Conservation (phyloP, 1,140 invertebrate genomes). For the Odontomachus brunneus region DNA sequence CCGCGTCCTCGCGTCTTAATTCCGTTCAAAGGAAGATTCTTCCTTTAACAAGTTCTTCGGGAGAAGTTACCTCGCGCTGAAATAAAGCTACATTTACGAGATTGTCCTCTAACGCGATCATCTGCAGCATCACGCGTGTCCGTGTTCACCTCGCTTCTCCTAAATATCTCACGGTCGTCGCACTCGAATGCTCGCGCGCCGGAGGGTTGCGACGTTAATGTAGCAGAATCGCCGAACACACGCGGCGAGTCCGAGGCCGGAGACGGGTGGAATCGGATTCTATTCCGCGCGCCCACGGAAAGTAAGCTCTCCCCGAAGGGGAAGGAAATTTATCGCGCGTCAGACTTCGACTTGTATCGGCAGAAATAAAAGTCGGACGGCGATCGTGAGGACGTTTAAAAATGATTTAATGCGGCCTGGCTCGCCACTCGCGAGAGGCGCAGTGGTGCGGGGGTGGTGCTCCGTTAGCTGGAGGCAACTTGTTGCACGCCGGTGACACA, state of each 20-base stretch:
- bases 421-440: slow-evolving; percentile 53
- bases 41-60: too few species aligned
- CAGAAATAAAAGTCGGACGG: slow-evolving; percentile 75
- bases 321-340: slow-evolving; percentile 56
- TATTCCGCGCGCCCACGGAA: not conserved
- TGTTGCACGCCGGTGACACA: slow-evolving; percentile 80
- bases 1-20: too few species aligned
- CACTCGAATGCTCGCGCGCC: not conserved
- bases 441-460: slow-evolving; percentile 42
- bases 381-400: slow-evolving; percentile 78
- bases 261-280: not conserved
- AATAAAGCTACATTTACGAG: too few species aligned
- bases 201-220: slow-evolving; percentile 18
- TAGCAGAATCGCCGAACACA: not conserved
- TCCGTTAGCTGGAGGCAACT: slow-evolving; percentile 74
- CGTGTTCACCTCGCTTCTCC: not conserved
- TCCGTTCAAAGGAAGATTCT: too few species aligned
- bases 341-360: slow-evolving; percentile 70
- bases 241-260: not conserved
- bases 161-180: slow-evolving; percentile 17
- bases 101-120: too few species aligned
- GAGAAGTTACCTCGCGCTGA: too few species aligned
- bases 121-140: not conserved
- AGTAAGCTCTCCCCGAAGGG: not conserved
- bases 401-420: slow-evolving; percentile 77